Percentiles rank a stretch among this genome's conserved stretches.
phyloP scores from a whole-genome alignment of 2,113 vertebrate species.

The Trichechus manatus region DNA sequence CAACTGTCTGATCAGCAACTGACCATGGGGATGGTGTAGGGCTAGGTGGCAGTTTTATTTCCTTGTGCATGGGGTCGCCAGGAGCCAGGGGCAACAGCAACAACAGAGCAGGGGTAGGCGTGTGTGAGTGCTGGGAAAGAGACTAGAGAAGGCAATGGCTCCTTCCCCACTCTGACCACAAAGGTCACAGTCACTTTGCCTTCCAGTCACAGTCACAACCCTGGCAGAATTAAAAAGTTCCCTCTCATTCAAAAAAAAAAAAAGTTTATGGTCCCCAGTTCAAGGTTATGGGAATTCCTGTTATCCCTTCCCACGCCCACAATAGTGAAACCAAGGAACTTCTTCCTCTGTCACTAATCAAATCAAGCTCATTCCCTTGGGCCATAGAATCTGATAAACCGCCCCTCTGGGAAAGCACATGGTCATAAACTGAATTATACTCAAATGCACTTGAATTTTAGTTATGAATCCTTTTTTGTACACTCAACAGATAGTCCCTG shows the following conservation, averaged over 20 bases:
- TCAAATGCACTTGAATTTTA: neutral
- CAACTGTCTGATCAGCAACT: neutral
- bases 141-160: neutral
- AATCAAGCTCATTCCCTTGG: neutral
- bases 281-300: constrained; percentile 28
- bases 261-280: neutral
- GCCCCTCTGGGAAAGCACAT: neutral
- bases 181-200: neutral
- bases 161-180: neutral
- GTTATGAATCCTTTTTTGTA: neutral
- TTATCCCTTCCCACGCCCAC: constrained; percentile 8
- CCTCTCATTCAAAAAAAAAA: constrained; percentile 19
- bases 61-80: neutral
- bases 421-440: neutral
- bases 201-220: neutral
- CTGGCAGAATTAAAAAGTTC: constrained; percentile 15
- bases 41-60: neutral
- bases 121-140: neutral
- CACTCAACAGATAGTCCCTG: neutral
- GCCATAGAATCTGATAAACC: constrained; percentile 13
- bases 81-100: neutral
- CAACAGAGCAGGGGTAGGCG: neutral
- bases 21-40: neutral
- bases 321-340: constrained; percentile 49
- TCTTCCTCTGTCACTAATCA: constrained; percentile 28